phyloP scores from a whole-genome alignment of 2,113 vertebrate species.

The Xenus cinereus region DNA sequence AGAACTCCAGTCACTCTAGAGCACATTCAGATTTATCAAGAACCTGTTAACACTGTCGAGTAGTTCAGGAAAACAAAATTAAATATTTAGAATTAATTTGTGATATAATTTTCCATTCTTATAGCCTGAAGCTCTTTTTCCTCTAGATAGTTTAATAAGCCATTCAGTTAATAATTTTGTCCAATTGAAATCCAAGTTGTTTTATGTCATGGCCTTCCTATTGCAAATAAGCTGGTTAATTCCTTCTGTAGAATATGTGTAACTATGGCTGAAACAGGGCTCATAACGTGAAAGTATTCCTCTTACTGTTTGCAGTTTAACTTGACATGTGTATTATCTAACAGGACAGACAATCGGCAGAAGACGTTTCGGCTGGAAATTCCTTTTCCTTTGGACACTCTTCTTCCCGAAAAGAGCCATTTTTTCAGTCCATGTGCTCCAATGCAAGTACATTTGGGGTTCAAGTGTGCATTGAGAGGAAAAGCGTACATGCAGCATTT shows the following conservation, averaged over 20 bases:
- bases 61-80: background rate
- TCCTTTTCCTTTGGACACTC: background rate
- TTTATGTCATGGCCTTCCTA: background rate
- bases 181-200: background rate
- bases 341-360: conserved; percentile 43
- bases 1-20: background rate
- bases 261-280: background rate
- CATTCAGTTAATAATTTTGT: background rate
- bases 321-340: background rate
- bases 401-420: background rate
- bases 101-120: background rate
- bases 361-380: conserved; percentile 20
- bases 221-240: background rate
- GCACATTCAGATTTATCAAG: background rate
- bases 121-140: background rate
- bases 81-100: background rate
- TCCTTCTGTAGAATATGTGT: background rate
- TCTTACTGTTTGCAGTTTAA: background rate
- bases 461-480: conserved; percentile 56
- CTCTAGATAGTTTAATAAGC: background rate
- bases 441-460: conserved; percentile 58
- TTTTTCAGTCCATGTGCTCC: background rate
- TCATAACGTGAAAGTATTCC: background rate
- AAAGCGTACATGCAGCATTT: background rate
- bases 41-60: background rate